phyloP scores from a whole-genome alignment of 2,797 vertebrate species.

The Sebastes hubbsi region DNA sequence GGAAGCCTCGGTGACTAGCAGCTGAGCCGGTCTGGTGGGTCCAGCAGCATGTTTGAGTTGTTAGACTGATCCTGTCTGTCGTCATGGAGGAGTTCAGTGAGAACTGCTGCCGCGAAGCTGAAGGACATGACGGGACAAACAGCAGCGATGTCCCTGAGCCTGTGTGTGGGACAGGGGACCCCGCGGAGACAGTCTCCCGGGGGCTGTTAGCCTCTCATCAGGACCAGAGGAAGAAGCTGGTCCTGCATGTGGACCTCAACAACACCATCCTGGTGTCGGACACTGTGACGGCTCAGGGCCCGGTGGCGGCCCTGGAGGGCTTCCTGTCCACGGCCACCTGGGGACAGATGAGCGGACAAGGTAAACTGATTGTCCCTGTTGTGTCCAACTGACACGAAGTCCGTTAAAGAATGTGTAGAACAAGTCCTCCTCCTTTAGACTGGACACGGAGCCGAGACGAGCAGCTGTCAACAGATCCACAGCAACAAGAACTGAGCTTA shows the following conservation, averaged over 20 bases:
- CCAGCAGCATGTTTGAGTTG: too few species aligned
- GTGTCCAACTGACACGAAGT: too few species aligned
- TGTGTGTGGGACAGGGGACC: background rate
- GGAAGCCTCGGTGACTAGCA: too few species aligned
- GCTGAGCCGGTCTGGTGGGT: too few species aligned
- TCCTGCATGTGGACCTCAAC: conserved; percentile 90
- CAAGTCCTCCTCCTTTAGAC: too few species aligned
- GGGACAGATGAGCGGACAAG: conserved; percentile 77
- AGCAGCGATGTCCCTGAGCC: background rate
- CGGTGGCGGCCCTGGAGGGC: conserved; percentile 82
- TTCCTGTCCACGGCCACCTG: conserved; percentile 88
- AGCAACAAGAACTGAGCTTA: too few species aligned
- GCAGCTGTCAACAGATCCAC: background rate
- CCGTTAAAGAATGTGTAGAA: too few species aligned
- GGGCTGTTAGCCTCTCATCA: background rate
- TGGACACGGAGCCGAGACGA: too few species aligned
- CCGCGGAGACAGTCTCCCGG: background rate
- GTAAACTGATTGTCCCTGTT: conserved; percentile 49
- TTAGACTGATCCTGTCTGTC: too few species aligned
- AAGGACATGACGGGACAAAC: conserved; percentile 5
- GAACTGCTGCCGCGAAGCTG: background rate
- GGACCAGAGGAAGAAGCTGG: conserved; percentile 67
- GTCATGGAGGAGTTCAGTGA: conserved; percentile 35
- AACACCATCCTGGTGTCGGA: conserved; percentile 89
- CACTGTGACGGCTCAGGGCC: conserved; percentile 81